A percentile compares a stretch with the other conserved stretches of the same genome.
Evolutionary conservation across 2,888 invertebrate species (phyloP).

Genomic region (Drosophila falleni): DNA sequence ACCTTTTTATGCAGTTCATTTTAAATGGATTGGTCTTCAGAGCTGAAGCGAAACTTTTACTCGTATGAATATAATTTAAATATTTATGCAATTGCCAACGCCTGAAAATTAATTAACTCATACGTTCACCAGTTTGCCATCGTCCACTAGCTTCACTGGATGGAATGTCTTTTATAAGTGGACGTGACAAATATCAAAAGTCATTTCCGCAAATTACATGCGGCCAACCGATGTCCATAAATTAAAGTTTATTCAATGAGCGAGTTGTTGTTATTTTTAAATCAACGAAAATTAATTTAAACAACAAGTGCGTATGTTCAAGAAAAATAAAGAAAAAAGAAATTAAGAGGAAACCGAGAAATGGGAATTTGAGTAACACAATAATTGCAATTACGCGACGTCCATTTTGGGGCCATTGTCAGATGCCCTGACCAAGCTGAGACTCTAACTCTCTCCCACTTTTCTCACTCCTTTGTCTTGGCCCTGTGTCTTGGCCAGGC

Average conservation of each 20-base stretch:
- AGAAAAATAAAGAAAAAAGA: not conserved
- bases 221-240: slow-evolving; percentile 54
- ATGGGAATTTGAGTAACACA: slow-evolving; percentile 71
- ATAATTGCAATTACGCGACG: slow-evolving; percentile 73
- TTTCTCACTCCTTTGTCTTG: not conserved
- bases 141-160: slow-evolving; percentile 31
- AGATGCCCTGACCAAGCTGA: slow-evolving; percentile 39
- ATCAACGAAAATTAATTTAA: slow-evolving; percentile 20
- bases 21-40: slow-evolving; percentile 4
- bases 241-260: slow-evolving; percentile 68
- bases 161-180: slow-evolving; percentile 22
- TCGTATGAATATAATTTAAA: slow-evolving; percentile 42
- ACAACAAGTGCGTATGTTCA: slow-evolving; percentile 8
- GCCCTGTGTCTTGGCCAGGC: slow-evolving; percentile 25
- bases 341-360: slow-evolving; percentile 20
- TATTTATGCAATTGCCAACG: slow-evolving; percentile 63
- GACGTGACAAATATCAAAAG: slow-evolving; percentile 61
- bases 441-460: not conserved
- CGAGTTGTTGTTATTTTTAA: slow-evolving; percentile 2
- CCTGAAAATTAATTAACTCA: slow-evolving; percentile 71
- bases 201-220: slow-evolving; percentile 75
- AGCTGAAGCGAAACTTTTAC: not conserved
- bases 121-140: slow-evolving; percentile 56
- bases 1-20: slow-evolving; percentile 15
- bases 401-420: slow-evolving; percentile 51